These are phyloP conservation scores for Recurvirostra avosetta DNA, from an alignment of 2,113 vertebrate species.

Conservation along the genomic window DNA sequence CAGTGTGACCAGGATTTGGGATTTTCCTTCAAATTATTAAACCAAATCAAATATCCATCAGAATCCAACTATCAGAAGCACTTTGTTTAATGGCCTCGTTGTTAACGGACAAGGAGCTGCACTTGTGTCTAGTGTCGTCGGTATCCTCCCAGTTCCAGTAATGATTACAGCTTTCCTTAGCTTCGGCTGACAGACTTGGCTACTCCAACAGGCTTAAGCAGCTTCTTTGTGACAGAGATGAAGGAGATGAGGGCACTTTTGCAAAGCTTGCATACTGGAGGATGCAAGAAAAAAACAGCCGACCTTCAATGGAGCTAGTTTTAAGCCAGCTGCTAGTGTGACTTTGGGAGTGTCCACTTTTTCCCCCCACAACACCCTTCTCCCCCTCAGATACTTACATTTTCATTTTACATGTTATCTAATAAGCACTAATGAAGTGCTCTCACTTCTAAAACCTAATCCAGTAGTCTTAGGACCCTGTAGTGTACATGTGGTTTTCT, in stretches of 20 bases:
- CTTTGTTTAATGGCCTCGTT: not conserved
- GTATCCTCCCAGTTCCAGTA: not conserved
- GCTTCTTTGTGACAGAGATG: not conserved
- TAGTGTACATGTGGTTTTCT: not conserved
- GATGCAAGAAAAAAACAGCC: not conserved
- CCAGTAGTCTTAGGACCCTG: not conserved
- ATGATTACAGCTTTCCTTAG: not conserved
- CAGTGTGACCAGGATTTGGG: not conserved
- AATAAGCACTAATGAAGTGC: not conserved
- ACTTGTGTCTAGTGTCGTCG: fast-evolving
- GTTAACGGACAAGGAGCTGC: not conserved
- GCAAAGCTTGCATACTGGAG: not conserved
- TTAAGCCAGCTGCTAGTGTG: not conserved
- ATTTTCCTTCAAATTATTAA: not conserved
- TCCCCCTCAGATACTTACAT: not conserved
- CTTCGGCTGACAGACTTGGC: not conserved
- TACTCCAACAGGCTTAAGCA: not conserved
- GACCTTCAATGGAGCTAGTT: not conserved
- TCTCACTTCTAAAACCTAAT: not conserved
- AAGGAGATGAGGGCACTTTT: not conserved
- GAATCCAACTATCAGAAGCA: not conserved
- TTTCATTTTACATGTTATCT: not conserved
- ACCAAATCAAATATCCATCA: not conserved
- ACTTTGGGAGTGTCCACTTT: not conserved
- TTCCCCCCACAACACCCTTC: not conserved